A percentile compares a stretch with the other conserved stretches of the same genome.
These are phyloP conservation scores for Osmerus eperlanus DNA, from an alignment of 2,113 vertebrate genomes.

Conservation along the genomic window DNA sequence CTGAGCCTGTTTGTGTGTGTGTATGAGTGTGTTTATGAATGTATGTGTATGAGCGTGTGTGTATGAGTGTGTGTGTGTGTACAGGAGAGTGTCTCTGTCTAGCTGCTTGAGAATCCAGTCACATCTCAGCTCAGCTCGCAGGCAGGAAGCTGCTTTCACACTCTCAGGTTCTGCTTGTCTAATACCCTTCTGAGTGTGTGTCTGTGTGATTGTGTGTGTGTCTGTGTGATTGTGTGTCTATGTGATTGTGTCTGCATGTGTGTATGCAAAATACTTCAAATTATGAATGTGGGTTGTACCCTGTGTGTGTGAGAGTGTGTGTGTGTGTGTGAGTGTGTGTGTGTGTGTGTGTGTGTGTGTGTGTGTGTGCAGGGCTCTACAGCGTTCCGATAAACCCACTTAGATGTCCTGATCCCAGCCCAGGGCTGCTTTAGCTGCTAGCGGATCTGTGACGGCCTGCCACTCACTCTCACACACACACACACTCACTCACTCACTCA, in stretches of 20 bases:
- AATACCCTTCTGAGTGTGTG: constrained; percentile 77
- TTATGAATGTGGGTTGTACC: constrained; percentile 13
- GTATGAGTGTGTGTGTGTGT: constrained; percentile 23
- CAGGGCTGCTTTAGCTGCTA: constrained; percentile 73
- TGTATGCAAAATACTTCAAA: background rate
- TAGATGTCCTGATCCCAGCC: constrained; percentile 98
- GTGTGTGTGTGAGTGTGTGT: constrained; percentile 12
- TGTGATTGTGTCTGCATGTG: background rate
- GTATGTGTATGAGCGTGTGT: constrained; percentile 38
- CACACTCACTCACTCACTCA: constrained; percentile 45
- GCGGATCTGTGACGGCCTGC: constrained; percentile 74
- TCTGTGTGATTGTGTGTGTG: background rate
- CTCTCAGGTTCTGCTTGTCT: constrained; percentile 98
- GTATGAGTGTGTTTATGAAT: too few relatives aligned
- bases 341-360: constrained; percentile 13
- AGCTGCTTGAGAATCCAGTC: constrained; percentile 99
- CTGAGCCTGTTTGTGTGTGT: background rate
- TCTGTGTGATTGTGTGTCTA: background rate
- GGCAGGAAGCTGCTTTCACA: constrained; percentile 99
- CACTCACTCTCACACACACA: constrained; percentile 61
- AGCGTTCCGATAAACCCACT: constrained; percentile 98
- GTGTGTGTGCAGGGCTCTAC: constrained; percentile 72
- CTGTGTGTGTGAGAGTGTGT: constrained; percentile 13
- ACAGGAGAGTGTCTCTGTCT: constrained; percentile 62
- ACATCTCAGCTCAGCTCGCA: constrained; percentile 93